Evolutionary conservation across 2,888 invertebrate genomes (phyloP), one percentile per base, ranked within the genome.

Genomic region (Scrobipalpa costella): DNA sequence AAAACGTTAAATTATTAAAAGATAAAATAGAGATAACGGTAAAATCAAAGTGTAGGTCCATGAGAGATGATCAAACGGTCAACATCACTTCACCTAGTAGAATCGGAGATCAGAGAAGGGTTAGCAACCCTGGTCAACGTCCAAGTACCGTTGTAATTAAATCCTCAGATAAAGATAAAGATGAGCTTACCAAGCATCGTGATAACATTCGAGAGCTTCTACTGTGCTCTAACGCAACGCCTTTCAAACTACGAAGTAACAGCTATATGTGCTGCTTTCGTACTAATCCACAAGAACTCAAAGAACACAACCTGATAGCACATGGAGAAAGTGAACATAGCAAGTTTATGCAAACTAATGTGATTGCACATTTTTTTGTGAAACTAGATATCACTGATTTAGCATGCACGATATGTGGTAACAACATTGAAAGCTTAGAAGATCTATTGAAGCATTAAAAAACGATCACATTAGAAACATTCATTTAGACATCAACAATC

Each of bases 211-310:
- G 13, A 38, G 13, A 57, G 5, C 11, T 57, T 13, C 15, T 57
- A 1, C 36, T 38, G 0, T 57, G 77, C 63, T 82, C 88, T 0
- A 88, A 88, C 55, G 88, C 88, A 0, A 88, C 88, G 0, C 88
- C 88, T 0, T 84, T 88, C 2, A 76, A 80, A 15, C 76, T 78
- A 55, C 78, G 76, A 0, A 81, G 83, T 0, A 76, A 79, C 0
- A 85, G 84, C 0, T 88, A 81, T 64, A 68, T 76, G 0, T 88
- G 88, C 66, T 76, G 80, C 6, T 88, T 84, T 65, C 88, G 88
- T 63, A 58, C 72, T 0, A 68, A 77, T 15, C 77, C 86, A 0
- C 70, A 73, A 0, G 76, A 80, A 36, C 69, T 88, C 0, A 88
- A 88, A 68, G 62, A 57, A 3, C 84, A 85, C 57, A 79, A 78